phyloP scores from a whole-genome alignment of 2,113 vertebrate genomes.

The Lepisosteus oculatus region DNA sequence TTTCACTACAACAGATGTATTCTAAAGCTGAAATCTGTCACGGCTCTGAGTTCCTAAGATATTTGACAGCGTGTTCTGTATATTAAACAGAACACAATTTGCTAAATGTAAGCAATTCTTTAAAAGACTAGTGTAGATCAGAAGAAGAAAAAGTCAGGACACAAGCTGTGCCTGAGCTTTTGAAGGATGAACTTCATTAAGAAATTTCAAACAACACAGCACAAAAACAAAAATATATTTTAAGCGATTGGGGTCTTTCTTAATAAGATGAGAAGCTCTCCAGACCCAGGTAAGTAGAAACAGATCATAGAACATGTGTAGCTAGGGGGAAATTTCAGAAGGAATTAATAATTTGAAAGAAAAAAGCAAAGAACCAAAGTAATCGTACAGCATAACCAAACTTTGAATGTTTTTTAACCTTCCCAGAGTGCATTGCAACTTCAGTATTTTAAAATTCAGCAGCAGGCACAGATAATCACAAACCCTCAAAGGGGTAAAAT shows the following conservation, averaged over 20 bases:
- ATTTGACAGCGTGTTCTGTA: too few species aligned
- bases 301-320: conserved; percentile 1
- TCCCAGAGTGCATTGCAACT: too few species aligned
- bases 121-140: background rate
- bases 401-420: too few species aligned
- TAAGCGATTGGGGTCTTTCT: conserved; percentile 14
- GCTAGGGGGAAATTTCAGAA: conserved; percentile 5
- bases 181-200: conserved; percentile 7
- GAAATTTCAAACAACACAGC: conserved; percentile 12
- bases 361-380: background rate
- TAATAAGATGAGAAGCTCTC: conserved; percentile 14
- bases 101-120: background rate
- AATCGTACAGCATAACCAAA: too few species aligned
- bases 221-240: conserved; percentile 12
- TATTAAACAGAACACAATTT: too few species aligned
- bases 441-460: too few species aligned
- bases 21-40: too few species aligned
- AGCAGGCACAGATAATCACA: too few species aligned
- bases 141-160: conserved; percentile 12
- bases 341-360: conserved; percentile 13
- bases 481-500: too few species aligned
- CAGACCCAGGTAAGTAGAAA: conserved; percentile 1
- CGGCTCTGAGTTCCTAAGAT: too few species aligned
- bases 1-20: too few species aligned
- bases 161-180: conserved; percentile 31